These are phyloP conservation scores for Sebastes cheni DNA, from an alignment of 2,797 vertebrate genomes.

Conservation along the genomic window DNA sequence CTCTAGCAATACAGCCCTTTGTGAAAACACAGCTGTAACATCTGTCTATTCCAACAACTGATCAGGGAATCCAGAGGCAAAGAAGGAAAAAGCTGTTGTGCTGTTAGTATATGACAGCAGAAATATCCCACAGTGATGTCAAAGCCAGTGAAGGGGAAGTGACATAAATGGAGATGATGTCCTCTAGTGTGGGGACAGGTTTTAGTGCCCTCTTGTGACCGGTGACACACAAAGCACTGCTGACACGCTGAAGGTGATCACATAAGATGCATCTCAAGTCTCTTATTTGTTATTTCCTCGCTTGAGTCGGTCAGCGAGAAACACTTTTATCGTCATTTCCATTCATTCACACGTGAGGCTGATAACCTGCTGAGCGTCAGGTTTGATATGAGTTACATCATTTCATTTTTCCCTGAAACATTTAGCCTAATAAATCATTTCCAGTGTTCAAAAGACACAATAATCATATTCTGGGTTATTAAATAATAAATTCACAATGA, in stretches of 20 bases:
- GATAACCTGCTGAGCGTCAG: too few species aligned
- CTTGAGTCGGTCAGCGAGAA: too few species aligned
- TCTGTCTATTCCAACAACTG: constrained; percentile 49
- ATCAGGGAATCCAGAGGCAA: constrained; percentile 29
- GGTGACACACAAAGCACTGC: constrained; percentile 31
- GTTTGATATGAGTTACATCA: too few species aligned
- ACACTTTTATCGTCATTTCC: too few species aligned
- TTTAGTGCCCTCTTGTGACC: constrained; percentile 65
- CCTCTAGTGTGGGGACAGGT: neutral
- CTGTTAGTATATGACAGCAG: constrained; percentile 21
- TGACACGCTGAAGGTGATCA: neutral
- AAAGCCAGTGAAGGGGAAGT: constrained; percentile 15
- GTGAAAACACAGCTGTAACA: constrained; percentile 50
- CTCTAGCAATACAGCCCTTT: constrained; percentile 5
- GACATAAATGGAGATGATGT: constrained; percentile 22
- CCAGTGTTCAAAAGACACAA: too few species aligned
- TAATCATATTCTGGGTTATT: too few species aligned
- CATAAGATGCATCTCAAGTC: too few species aligned
- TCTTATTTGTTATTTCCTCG: too few species aligned
- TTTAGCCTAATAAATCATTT: too few species aligned
- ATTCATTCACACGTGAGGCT: too few species aligned
- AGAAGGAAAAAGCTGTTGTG: neutral
- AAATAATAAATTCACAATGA: too few species aligned
- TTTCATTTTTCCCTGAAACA: too few species aligned
- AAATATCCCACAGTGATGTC: constrained; percentile 28